Evolutionary conservation across 2,797 vertebrate genomes (phyloP).

Genomic region (Bovichtus diacanthus): DNA sequence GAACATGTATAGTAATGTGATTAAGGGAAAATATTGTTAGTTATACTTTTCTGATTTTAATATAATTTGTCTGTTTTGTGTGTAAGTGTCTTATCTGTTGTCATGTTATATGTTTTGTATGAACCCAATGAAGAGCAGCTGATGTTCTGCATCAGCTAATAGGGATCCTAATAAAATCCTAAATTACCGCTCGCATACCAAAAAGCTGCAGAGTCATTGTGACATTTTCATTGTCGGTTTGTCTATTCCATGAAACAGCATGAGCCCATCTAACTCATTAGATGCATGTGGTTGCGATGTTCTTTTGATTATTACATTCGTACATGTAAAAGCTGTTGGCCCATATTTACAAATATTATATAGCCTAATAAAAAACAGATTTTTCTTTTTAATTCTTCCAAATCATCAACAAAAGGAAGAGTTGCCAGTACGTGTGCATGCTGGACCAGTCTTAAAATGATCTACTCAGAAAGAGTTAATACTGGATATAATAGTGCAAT

Average conservation of each 20-base stretch:
- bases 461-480: not conserved
- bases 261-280: no score
- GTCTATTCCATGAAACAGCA: slow-evolving; percentile 1
- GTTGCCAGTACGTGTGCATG: not conserved
- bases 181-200: not conserved
- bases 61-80: no score
- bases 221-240: slow-evolving; percentile 19
- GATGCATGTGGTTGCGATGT: no score
- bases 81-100: no score
- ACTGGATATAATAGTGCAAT: slow-evolving; percentile 13
- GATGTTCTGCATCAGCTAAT: no score
- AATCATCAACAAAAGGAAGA: not conserved
- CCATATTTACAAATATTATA: not conserved
- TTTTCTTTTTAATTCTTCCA: not conserved
- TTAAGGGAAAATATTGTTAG: no score
- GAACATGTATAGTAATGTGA: no score
- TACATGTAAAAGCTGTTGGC: not conserved
- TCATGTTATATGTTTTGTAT: no score
- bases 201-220: not conserved
- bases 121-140: no score
- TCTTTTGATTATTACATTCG: not conserved
- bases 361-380: not conserved
- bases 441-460: not conserved
- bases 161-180: no score
- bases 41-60: no score